Evolutionary conservation across 2,113 vertebrate species (phyloP).

Genomic region (Tylochromis polylepis): DNA sequence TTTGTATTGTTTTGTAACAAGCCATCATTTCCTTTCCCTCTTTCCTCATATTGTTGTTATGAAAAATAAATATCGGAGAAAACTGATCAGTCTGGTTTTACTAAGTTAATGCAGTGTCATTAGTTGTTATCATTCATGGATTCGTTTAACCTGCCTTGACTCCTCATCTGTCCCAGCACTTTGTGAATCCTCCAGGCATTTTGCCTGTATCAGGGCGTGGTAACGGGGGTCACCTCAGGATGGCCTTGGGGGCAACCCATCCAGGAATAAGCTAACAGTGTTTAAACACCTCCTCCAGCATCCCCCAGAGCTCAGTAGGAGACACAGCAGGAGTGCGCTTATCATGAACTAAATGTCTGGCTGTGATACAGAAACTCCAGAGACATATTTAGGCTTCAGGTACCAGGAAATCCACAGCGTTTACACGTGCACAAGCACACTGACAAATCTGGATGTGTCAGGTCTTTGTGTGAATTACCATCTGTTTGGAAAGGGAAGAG

Average conservation of each 20-base stretch:
- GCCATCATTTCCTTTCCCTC: not conserved
- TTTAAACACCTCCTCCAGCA: slow-evolving; percentile 8
- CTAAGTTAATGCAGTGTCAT: not conserved
- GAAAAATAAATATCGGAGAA: not conserved
- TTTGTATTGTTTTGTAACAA: slow-evolving; percentile 1
- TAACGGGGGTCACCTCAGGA: not conserved
- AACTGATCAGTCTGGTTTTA: not conserved
- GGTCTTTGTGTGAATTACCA: not conserved
- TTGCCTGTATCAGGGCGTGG: not conserved
- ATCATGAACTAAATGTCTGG: not conserved
- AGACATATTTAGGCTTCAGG: not conserved
- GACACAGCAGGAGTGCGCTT: not conserved
- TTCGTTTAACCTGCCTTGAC: not conserved
- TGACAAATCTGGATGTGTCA: not conserved
- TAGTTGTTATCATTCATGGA: not conserved
- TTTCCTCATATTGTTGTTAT: not conserved
- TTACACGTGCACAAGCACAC: not conserved
- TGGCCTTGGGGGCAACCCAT: not conserved
- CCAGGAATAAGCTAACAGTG: not conserved
- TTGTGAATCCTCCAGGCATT: not conserved
- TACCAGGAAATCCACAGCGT: not conserved
- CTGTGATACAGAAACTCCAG: not conserved
- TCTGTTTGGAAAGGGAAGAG: not conserved
- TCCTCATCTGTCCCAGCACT: not conserved
- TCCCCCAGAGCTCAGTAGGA: not conserved